Evolutionary conservation across 2,888 invertebrate species (phyloP).

Genomic region (Andrena dorsata): DNA sequence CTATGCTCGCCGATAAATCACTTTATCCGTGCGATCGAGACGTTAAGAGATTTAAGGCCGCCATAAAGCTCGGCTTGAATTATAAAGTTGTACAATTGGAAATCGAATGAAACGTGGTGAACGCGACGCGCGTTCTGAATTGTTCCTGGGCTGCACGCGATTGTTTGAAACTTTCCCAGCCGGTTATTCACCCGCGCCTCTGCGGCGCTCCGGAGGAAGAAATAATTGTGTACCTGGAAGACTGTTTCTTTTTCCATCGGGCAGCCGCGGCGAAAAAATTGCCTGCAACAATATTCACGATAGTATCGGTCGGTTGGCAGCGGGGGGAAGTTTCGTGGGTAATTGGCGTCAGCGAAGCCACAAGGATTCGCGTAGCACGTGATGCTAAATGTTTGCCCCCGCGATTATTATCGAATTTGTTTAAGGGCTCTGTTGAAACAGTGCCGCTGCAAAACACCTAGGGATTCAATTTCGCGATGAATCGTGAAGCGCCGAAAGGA

Average conservation of each 20-base stretch:
- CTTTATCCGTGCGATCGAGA: constrained; percentile 18
- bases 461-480: background rate
- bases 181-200: constrained; percentile 53
- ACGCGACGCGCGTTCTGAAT: constrained; percentile 47
- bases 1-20: background rate
- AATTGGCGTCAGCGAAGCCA: constrained; percentile 37
- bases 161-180: constrained; percentile 48
- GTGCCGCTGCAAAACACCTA: background rate
- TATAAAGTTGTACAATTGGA: constrained; percentile 42
- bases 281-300: constrained; percentile 65
- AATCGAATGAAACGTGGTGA: constrained; percentile 44
- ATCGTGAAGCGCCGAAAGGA: background rate
- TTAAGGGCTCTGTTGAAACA: background rate
- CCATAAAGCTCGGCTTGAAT: constrained; percentile 27
- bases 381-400: constrained; percentile 28
- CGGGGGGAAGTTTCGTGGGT: constrained; percentile 41
- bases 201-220: constrained; percentile 44
- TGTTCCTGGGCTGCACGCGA: constrained; percentile 59
- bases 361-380: constrained; percentile 34
- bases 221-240: constrained; percentile 68
- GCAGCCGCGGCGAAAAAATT: constrained; percentile 47
- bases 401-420: constrained; percentile 16
- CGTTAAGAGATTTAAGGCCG: constrained; percentile 3
- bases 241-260: constrained; percentile 51
- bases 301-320: constrained; percentile 52